Conservation (phyloP, 2,797 vertebrate genomes). For the Glyptemys insculpta region DNA sequence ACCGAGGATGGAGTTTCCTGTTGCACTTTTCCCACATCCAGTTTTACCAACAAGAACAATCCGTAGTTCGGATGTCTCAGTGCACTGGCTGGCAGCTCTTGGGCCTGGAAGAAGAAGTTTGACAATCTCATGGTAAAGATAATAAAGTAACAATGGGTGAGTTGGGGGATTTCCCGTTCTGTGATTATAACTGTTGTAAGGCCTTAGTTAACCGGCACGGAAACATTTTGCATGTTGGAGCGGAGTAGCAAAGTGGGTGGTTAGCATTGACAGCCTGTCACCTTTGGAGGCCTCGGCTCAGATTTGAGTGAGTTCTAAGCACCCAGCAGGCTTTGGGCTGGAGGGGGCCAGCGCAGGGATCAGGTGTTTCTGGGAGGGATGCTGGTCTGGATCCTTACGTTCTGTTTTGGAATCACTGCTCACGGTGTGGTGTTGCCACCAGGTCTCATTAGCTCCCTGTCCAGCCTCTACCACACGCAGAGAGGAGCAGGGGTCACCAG, state of each 20-base stretch:
- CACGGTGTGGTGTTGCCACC: no score
- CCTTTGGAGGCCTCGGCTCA: not conserved
- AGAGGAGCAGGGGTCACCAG: no score
- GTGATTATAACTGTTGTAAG: not conserved
- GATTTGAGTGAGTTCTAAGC: not conserved
- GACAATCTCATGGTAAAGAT: not conserved
- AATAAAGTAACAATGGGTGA: not conserved
- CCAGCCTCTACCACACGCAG: no score
- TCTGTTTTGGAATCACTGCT: no score
- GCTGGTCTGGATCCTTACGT: no score
- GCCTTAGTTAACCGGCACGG: not conserved
- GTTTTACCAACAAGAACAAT: conserved; percentile 22
- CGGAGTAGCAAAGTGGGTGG: no score
- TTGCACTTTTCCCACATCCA: conserved; percentile 14
- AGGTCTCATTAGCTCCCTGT: no score
- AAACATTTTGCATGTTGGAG: not conserved
- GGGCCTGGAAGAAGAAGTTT: not conserved
- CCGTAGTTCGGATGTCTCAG: not conserved
- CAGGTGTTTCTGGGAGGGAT: not conserved
- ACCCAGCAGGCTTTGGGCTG: no score
- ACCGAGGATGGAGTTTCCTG: conserved; percentile 6
- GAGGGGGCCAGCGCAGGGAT: no score
- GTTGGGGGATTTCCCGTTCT: not conserved
- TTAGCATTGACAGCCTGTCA: no score
- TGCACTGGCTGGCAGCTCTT: not conserved